Evolutionary conservation across 2,888 invertebrate genomes (phyloP).

Genomic region (Urechis unicinctus): DNA sequence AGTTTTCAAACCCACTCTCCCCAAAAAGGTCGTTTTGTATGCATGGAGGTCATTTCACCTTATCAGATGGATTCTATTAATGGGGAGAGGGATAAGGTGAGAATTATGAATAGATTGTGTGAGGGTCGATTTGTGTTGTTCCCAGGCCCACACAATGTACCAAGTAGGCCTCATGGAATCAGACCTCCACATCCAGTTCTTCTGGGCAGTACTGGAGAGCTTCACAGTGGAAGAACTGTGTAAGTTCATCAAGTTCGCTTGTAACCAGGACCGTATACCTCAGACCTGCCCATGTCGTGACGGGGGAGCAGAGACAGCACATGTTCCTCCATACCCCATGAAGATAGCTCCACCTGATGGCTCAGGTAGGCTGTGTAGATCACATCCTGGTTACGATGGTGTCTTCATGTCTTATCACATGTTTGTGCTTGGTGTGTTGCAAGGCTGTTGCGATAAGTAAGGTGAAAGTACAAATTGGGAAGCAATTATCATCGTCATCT

Average conservation of each 20-base stretch:
- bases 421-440: too few species aligned
- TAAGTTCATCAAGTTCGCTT: constrained; percentile 48
- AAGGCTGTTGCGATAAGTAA: too few species aligned
- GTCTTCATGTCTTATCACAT: background rate
- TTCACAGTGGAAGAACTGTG: constrained; percentile 43
- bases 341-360: constrained; percentile 50
- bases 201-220: constrained; percentile 45
- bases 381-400: background rate
- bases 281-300: constrained; percentile 44
- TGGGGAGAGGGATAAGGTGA: too few species aligned
- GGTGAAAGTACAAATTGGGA: too few species aligned
- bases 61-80: too few species aligned
- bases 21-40: too few species aligned
- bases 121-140: background rate
- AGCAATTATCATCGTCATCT: too few species aligned
- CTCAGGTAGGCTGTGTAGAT: constrained; percentile 24
- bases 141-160: constrained; percentile 48
- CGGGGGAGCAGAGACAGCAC: constrained; percentile 39
- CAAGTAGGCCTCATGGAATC: constrained; percentile 48
- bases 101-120: too few species aligned
- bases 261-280: constrained; percentile 49
- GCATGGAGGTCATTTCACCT: too few species aligned
- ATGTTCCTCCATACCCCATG: constrained; percentile 50
- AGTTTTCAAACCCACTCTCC: too few species aligned
- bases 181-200: constrained; percentile 45